Evolutionary conservation across 2,888 invertebrate species (phyloP).

Genomic region (Dryobotodes eremita): DNA sequence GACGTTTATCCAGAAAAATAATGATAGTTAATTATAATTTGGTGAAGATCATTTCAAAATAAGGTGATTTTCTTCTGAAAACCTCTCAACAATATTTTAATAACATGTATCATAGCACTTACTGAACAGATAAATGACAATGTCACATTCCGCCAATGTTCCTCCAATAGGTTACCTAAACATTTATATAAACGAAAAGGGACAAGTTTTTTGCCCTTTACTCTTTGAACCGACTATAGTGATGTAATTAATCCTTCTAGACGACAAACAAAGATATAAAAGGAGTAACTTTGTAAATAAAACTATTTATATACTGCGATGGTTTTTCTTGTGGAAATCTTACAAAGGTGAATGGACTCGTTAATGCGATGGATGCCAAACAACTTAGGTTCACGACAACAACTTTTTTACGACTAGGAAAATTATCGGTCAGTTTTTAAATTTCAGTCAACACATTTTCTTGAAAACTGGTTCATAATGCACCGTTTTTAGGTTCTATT

Average conservation of each 20-base stretch:
- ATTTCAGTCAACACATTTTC: not conserved
- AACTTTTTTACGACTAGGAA: not conserved
- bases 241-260: constrained; percentile 2
- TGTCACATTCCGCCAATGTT: not conserved
- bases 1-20: not conserved
- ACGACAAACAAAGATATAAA: constrained; percentile 15
- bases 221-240: not conserved
- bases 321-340: not conserved
- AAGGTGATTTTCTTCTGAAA: not conserved
- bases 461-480: not conserved
- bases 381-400: not conserved
- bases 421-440: not conserved
- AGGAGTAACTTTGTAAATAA: constrained; percentile 1
- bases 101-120: not conserved
- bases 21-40: not conserved
- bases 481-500: not conserved
- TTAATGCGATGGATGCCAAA: not conserved
- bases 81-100: not conserved
- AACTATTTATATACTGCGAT: not conserved
- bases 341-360: constrained; percentile 10
- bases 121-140: not conserved
- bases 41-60: not conserved
- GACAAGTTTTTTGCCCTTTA: not conserved
- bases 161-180: not conserved
- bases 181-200: constrained; percentile 8